These are phyloP conservation scores for Sarcophilus harrisii DNA, from an alignment of 2,797 vertebrate species.

Conservation along the genomic window DNA sequence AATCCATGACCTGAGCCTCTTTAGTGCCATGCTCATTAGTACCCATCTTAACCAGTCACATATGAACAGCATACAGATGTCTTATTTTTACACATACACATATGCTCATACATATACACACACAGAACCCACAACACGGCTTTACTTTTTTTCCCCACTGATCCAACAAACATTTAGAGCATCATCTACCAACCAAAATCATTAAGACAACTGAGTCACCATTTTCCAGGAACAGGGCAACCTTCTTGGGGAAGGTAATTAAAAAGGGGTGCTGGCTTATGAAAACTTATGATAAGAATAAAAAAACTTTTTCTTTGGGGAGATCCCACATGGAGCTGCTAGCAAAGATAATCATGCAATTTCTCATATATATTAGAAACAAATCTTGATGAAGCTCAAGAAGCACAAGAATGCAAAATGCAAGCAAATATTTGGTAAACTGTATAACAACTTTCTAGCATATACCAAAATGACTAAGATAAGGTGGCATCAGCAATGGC, in stretches of 20 bases:
- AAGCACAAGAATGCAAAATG: conserved; percentile 52
- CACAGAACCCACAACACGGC: not conserved
- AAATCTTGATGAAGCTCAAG: conserved; percentile 44
- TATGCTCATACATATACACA: not conserved
- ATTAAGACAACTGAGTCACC: conserved; percentile 7
- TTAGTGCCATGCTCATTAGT: not conserved
- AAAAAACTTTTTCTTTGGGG: conserved; percentile 46
- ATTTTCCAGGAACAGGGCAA: conserved; percentile 55
- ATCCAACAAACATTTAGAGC: not conserved
- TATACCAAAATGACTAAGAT: conserved; percentile 22
- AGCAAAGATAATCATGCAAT: conserved; percentile 37
- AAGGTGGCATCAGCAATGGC: conserved; percentile 32
- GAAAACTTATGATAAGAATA: conserved; percentile 3
- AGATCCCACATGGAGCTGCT: conserved; percentile 34
- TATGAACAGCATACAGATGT: not conserved
- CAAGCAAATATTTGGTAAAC: conserved; percentile 19
- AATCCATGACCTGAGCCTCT: not conserved
- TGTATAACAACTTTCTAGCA: not conserved
- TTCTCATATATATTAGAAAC: conserved; percentile 21
- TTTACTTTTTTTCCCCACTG: not conserved
- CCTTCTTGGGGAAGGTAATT: conserved; percentile 27
- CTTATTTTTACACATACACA: not conserved
- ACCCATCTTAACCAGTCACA: not conserved
- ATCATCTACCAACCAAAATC: not conserved
- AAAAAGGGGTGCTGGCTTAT: not conserved